Base-by-base conservation (phyloP, 1,140 invertebrate species). In the Druon quercuslanigerum region DNA sequence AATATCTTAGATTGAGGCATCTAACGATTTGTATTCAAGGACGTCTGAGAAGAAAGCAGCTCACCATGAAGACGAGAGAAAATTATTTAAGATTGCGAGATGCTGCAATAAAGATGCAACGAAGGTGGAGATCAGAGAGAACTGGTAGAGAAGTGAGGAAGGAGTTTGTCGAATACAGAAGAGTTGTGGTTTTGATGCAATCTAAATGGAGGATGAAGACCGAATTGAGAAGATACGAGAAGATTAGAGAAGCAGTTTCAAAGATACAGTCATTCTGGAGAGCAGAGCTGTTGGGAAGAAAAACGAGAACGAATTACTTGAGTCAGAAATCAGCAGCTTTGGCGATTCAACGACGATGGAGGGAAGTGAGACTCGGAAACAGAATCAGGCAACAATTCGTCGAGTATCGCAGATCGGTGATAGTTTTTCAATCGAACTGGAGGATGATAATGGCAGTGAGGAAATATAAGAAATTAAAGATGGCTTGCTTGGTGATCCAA, bases 261-360 rank as follows among this genome's bases (percentile, higher is more conserved):
- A 19, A 79, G 0, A 73, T 90, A 33, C 90, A 92, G 80, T 81
- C 78, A 54, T 81, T 74, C 17, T 92, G 85, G 82, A 83, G 81
- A 77, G 25, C 60, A n/a, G 40, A 66, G 8, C 16, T 40, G n/a
- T 46, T 46, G 14, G 33, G 11, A 33, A 33, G 33, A 40, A 8
- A 40, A 13, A 13, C 25, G 40, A 66, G 60, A 40, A 16, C 6
- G 33, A 33, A 20, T 13, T 66, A 66, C 16, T 7, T 40, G n/a
- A 40, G 2, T n/a, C 14, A n/a, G 4, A 40, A 66, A 40, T 46
- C 13, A 40, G 13, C 60, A 17, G 14, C 60, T 0, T 14, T 66
- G 4, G 13, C 16, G 0, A 66, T 66, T 66, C 60, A 66, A 46
- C 5, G 25, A 17, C 25, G 16, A 8, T 66, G 20, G 14, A 66